Base-by-base conservation (phyloP, 2,797 vertebrate species). In the Selene dorsalis region DNA sequence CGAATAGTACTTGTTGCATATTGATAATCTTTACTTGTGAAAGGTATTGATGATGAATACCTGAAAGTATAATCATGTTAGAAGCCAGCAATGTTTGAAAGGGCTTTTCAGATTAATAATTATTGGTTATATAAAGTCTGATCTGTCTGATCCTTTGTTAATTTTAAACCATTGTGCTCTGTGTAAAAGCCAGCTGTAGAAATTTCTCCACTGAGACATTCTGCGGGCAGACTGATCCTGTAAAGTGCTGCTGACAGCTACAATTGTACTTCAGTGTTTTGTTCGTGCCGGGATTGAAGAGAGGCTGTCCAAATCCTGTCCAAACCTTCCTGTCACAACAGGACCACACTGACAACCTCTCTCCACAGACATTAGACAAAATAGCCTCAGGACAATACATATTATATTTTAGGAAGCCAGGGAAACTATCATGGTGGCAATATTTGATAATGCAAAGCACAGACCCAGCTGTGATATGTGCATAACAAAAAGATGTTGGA, bases 211-310 rank as follows among this genome's bases (percentile, higher is more conserved):
- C 39, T n/a, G 58, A 61, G 62, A 45, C 17, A 28, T 65, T 77
- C 70, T 59, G 32, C 55, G 50, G 60, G 48, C 68, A 2, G 3
- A 17, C 58, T 79, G 68, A 72, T 69, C 60, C 50, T 35, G 28
- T 35, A 20, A 50, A 58, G 45, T n/a, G 66, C 53, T 24, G 14
- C 50, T 7, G 59, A 58, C 41, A 52, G n/a, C 45, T 61, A 60
- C 73, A 76, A 41, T 50, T 65, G 59, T 47, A 38, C 32, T 13
- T 45, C 0, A n/a, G 6, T 48, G 30, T 64, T 63, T 56, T 52
- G 45, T 62, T 56, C 24, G 11, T 17, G 38, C 24, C 18, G 59
- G 8, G 18, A 22, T 22, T 62, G 47, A 41, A 62, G 69, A 62
- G n/a, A 30, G 56, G 67, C 53, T 69, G 64, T 52, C 48, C 48